Evolutionary conservation across 2,888 invertebrate species (phyloP).

Genomic region (Lissocephala sabroskyi): DNA sequence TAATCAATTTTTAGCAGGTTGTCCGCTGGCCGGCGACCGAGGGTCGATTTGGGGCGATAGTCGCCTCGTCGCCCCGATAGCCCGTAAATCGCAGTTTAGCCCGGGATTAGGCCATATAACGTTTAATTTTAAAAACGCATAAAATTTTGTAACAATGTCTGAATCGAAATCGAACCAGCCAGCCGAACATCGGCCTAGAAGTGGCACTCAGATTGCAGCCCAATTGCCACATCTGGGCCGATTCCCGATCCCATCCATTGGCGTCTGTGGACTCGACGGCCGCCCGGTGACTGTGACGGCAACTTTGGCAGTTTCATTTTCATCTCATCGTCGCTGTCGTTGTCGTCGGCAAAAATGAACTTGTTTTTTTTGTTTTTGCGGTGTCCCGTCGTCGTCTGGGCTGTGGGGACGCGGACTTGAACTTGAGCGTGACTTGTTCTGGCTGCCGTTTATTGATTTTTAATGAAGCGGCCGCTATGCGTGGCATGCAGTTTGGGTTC

Average conservation of each 20-base stretch:
- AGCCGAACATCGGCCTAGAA: conserved; percentile 13
- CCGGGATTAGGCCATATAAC: conserved; percentile 60
- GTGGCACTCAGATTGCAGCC: background rate
- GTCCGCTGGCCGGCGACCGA: background rate
- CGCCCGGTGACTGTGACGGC: conserved; percentile 3
- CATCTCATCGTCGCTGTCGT: background rate
- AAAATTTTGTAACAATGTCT: conserved; percentile 62
- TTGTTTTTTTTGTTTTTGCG: background rate
- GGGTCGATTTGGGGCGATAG: conserved; percentile 8
- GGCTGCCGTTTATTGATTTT: conserved; percentile 67
- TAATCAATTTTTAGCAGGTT: conserved; percentile 45
- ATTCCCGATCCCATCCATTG: conserved; percentile 11
- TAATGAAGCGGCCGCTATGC: conserved; percentile 61
- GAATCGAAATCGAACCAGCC: no score
- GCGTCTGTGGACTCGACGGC: conserved; percentile 41
- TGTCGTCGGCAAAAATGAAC: background rate
- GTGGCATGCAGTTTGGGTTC: conserved; percentile 32
- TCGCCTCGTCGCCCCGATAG: no score
- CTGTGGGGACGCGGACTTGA: background rate
- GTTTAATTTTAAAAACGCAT: conserved; percentile 65
- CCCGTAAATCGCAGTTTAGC: conserved; percentile 62
- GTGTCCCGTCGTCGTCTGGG: background rate
- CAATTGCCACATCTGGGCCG: background rate
- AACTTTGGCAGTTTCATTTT: background rate
- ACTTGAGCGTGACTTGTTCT: conserved; percentile 10